Percentiles rank a stretch among this genome's conserved stretches.
phyloP scores from a whole-genome alignment of 2,888 invertebrate genomes.

The Epinotia nisella region DNA sequence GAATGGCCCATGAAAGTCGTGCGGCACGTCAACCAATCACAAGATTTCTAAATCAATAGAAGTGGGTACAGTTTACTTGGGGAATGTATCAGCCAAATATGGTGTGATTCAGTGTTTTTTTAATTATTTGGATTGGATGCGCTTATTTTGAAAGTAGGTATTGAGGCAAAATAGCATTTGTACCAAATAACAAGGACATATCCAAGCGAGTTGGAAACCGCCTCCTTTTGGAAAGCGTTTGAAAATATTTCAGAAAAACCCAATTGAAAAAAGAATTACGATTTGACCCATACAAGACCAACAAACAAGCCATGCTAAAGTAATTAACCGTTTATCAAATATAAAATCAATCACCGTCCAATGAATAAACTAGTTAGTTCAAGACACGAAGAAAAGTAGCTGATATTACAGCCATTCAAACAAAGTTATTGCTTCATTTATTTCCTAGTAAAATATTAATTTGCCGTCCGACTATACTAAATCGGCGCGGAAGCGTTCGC shows the following conservation, averaged over 20 bases:
- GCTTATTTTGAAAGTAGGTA: not conserved
- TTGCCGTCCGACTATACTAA: conserved; percentile 35
- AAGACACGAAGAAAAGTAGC: conserved; percentile 4
- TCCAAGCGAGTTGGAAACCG: too few relatives aligned
- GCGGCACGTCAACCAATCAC: conserved; percentile 55
- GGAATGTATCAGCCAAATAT: not conserved
- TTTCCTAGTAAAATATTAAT: conserved; percentile 24
- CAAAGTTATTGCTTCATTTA: conserved; percentile 15
- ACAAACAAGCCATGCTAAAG: not conserved
- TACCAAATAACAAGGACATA: too few relatives aligned
- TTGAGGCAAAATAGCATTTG: too few relatives aligned
- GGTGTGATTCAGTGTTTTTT: too few relatives aligned
- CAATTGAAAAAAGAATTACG: too few relatives aligned
- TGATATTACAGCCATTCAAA: conserved; percentile 2
- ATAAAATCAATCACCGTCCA: not conserved
- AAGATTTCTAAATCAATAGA: conserved; percentile 53
- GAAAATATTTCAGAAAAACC: too few relatives aligned
- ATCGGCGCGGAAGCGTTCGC: conserved; percentile 49
- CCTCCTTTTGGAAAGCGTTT: too few relatives aligned
- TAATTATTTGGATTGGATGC: not conserved
- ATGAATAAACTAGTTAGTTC: conserved; percentile 2
- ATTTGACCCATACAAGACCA: not conserved
- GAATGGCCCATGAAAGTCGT: conserved; percentile 54
- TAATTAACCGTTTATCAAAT: not conserved
- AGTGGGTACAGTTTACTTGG: conserved; percentile 30